Evolutionary conservation across 2,113 vertebrate species (phyloP), one percentile per base, ranked within the genome.

Genomic region (Mohoua ochrocephala): DNA sequence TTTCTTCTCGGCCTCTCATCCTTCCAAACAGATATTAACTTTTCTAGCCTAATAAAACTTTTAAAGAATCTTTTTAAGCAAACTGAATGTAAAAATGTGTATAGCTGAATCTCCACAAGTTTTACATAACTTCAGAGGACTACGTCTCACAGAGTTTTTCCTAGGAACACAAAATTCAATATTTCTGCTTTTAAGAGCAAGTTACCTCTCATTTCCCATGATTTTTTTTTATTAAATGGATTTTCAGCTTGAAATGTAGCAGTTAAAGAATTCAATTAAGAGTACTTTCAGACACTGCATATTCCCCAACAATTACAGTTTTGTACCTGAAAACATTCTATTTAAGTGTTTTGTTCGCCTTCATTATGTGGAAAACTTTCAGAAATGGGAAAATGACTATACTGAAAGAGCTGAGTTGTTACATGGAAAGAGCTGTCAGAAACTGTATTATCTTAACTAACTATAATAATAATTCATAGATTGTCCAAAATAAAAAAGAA

Each of bases 11-110:
- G 37, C 53, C 13, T 70, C 23, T 68, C 22, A 80, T 95, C 78
- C 86, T 94, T 95, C 93, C 77, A 96, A 95, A 67, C 61, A 96
- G 93, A 96, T 97, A 95, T 88, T 96, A 97, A 97, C 91, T 74
- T 64, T 75, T 93, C 79, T 95, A 87, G 91, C 74, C 92, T 94
- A 92, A 78, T n/a, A 90, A 81, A 93, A 44, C 20, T 75, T 57
- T 7, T 24, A 45, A 82, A 65, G 12, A 30, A 49, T 16, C 23
- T 65, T 73, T 73, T 60, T 44, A 75, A 87, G 23, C 3, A 86
- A 80, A 26, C 4, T 7, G 15, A 13, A 52, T 31, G 28, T 28
- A 21, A 76, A 89, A 87, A 41, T 17, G 13, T 9, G 3, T 33
- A 3, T 7, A 42, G 44, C 11, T 64, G 65, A 47, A 67, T 67